These are phyloP conservation scores for Arctia plantaginis DNA, from an alignment of 2,888 invertebrate species.

Conservation along the genomic window DNA sequence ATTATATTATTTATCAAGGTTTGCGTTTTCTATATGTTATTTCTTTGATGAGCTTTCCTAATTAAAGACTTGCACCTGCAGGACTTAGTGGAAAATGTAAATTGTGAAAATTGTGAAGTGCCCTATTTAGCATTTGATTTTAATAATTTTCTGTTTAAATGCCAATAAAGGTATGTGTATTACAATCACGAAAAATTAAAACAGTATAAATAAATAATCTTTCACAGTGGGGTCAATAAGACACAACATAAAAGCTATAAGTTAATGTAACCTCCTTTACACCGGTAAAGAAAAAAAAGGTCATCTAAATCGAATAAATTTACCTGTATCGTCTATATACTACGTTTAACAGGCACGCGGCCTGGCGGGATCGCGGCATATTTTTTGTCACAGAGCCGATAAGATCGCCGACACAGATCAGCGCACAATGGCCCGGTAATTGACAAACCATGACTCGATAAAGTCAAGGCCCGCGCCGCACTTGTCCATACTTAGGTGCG, in stretches of 20 bases:
- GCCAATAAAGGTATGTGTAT: no score
- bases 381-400: conserved; percentile 76
- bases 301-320: conserved; percentile 7
- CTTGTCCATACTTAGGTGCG: conserved; percentile 58
- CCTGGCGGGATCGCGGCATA: conserved; percentile 47
- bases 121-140: no score
- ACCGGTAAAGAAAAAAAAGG: background rate
- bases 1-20: background rate
- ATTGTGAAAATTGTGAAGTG: no score
- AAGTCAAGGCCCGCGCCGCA: conserved; percentile 71
- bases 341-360: conserved; percentile 26
- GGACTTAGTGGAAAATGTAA: no score
- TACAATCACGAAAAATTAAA: no score
- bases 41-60: no score
- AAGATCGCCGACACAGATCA: conserved; percentile 68
- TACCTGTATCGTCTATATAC: conserved; percentile 39
- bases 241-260: background rate
- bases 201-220: no score
- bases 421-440: conserved; percentile 78
- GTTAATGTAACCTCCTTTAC: background rate
- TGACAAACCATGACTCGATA: conserved; percentile 84
- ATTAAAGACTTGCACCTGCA: no score
- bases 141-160: no score
- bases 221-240: background rate
- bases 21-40: no score